A percentile compares a stretch with the other conserved stretches of the same genome.
Conservation (phyloP, 2,888 invertebrate genomes). For the Sarcophaga variegata region DNA sequence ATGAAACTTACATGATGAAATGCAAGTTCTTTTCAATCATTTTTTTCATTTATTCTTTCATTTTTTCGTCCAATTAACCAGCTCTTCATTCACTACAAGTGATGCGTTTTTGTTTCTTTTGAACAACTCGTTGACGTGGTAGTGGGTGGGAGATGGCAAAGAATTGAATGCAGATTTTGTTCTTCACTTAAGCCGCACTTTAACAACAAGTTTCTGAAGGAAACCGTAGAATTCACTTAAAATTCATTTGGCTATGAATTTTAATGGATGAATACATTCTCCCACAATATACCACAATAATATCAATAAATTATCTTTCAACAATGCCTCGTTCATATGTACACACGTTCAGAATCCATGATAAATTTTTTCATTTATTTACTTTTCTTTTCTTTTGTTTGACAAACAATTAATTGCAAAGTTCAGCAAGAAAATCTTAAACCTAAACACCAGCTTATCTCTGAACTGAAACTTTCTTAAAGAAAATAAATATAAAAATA, state of each 20-base stretch:
- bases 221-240: too few relatives aligned
- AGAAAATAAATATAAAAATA: slow-evolving; percentile 1
- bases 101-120: too few relatives aligned
- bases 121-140: too few relatives aligned
- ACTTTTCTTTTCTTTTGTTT: background rate
- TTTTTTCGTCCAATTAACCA: background rate
- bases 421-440: slow-evolving; percentile 29
- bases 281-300: too few relatives aligned
- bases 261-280: too few relatives aligned
- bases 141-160: too few relatives aligned
- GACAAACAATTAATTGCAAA: slow-evolving; percentile 16
- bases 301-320: too few relatives aligned
- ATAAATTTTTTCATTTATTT: background rate
- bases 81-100: background rate
- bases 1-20: background rate
- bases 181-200: too few relatives aligned
- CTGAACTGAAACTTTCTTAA: slow-evolving; percentile 10
- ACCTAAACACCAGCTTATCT: slow-evolving; percentile 15
- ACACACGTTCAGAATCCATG: background rate
- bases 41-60: background rate
- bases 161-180: too few relatives aligned
- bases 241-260: too few relatives aligned
- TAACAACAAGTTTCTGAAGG: too few relatives aligned
- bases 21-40: background rate
- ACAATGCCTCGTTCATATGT: too few relatives aligned